Evolutionary conservation across 1,140 invertebrate species (phyloP), one percentile per base, ranked within the genome.

Genomic region (Cydia strobilella): DNA sequence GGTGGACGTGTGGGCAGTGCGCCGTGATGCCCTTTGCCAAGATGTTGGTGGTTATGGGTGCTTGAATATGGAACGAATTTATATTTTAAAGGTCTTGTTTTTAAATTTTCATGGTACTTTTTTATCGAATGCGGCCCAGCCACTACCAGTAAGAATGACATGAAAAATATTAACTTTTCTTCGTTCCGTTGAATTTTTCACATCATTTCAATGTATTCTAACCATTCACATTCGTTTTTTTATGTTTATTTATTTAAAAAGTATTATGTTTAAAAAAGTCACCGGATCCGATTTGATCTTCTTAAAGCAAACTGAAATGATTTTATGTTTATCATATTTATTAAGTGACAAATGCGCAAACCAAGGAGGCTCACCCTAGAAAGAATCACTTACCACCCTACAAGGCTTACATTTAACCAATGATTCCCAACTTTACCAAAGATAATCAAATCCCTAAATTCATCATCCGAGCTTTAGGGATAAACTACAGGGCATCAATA

Each of bases 401-500:
- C 54, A 23, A 59, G 51, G 54, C 54, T 59, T 59, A 59, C 54
- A 59, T 59, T 59, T 59, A 59, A 59, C 54, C 54, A 59, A 59
- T 65, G 31, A 69, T 69, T 65, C 62, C 63, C 65, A 69, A 69
- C 65, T 69, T 39, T 39, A 69, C 65, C 31, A 69, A 31, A 69
- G 65, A 69, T 69, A 69, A 69, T 69, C 65, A 35, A 69, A 69
- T 69, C 65, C 65, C 31, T 69, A 35, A 69, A 69, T 69, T 69
- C 65, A 69, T 69, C 65, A 69, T 69, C 65, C 65, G 5, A 69
- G 65, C 65, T 69, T 69, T 69, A 72, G 71, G 71, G 71, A 72
- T 72, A 42, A 69, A 69, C 65, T 69, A 69, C 65, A 35, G 65
- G 59, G 78, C 71, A 82, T 82, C 83, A 78, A 85, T 86, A 84